Base-by-base conservation (phyloP, 2,797 vertebrate genomes). In the Rhynchotus rufescens region DNA sequence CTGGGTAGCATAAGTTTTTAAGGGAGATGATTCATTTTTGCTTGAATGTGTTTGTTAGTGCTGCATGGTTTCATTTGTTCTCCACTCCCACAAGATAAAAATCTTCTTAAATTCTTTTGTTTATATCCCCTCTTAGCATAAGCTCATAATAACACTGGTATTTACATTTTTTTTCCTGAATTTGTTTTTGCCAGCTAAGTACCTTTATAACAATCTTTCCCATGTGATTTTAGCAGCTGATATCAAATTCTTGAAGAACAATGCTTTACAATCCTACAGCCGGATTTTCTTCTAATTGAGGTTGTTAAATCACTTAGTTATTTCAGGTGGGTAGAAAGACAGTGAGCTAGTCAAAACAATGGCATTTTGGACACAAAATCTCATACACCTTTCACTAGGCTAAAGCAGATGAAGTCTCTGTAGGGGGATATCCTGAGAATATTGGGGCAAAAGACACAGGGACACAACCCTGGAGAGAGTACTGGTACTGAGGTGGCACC, bases 111-210 rank as follows among this genome's bases (percentile, higher is more conserved):
- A 90, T 77, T 78, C 68, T 59, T 96, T 74, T 84, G 40, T 45
- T 32, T 62, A 15, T 83, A 78, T 69, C 51, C 76, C 44, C 4
- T 82, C 68, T 92, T 79, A 91, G 75, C 28, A 51, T 84, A 93
- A 95, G 84, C 86, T 93, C n/a, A 62, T 86, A 78, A 90, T 75
- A 82, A 91, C 30, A 30, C 38, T 68, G 38, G 59, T 62, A 62
- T 78, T 96, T 72, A 32, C 19, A 78, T 25, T 45, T 20, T 45
- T 22, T 93, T 69, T 89, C 65, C 60, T 79, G 57, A 87, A 72
- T 30, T 81, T 9, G 6, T n/a, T 28, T 84, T 77, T 90, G 51
- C 67, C 25, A 30, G 60, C 72, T 79, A 80, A 91, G 72, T 91
- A 83, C 47, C 26, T 82, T 95, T 85, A 32, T 40, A 81, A 75